Evolutionary conservation across 30 jellyfish, hydroid and myxozoan species (phyloP).

Genomic region (Clytia hemisphaerica): DNA sequence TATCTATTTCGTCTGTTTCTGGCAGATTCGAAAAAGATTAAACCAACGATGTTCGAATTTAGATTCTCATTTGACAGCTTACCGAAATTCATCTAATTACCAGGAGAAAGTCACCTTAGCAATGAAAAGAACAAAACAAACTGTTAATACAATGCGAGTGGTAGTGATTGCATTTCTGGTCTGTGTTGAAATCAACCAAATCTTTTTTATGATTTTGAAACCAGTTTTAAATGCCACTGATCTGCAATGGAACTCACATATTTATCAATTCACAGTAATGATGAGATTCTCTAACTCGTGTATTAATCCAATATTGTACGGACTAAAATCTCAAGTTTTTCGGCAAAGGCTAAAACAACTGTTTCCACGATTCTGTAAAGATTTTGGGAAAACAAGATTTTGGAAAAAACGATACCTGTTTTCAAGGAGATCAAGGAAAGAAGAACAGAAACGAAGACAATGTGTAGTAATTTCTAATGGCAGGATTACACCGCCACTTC

Average conservation of each 20-base stretch:
- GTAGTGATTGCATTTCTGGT: conserved; percentile 53
- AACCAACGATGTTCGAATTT: background rate
- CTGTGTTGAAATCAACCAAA: conserved; percentile 67
- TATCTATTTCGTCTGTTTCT: conserved; percentile 23
- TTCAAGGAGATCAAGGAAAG: too few relatives aligned
- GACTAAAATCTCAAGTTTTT: conserved; percentile 61
- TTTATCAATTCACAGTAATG: conserved; percentile 50
- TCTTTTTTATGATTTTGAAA: conserved; percentile 47
- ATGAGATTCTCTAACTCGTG: conserved; percentile 64
- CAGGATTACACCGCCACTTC: too few relatives aligned
- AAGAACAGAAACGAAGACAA: too few relatives aligned
- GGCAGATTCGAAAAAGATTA: conserved; percentile 32
- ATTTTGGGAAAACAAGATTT: too few relatives aligned
- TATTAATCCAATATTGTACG: conserved; percentile 68
- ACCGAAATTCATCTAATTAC: background rate
- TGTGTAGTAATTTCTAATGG: too few relatives aligned
- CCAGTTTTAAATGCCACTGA: conserved; percentile 10
- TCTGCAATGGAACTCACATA: conserved; percentile 49
- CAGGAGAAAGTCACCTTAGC: background rate
- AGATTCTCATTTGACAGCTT: background rate
- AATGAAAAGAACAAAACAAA: conserved; percentile 19
- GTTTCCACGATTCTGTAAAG: too few relatives aligned
- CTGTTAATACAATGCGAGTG: conserved; percentile 40
- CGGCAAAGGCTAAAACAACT: too few relatives aligned
- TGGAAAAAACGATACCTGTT: too few relatives aligned